A percentile compares a stretch with the other conserved stretches of the same genome.
Conservation (phyloP, 2,888 invertebrate species). For the Cataglyphis albicans region DNA sequence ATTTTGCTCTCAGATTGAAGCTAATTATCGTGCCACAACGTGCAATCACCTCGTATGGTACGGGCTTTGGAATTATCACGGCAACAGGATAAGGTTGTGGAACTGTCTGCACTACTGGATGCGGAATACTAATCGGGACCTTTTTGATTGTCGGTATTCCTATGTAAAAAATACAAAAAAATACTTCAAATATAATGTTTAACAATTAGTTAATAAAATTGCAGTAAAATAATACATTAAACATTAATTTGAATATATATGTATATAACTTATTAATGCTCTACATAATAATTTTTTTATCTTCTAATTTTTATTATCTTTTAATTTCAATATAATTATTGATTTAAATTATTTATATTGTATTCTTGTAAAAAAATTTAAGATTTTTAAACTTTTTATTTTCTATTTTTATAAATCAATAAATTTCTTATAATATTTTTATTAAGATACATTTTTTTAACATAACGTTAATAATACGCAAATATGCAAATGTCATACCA, state of each 20-base stretch:
- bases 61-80: conserved; percentile 89
- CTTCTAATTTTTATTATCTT: neutral
- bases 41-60: conserved; percentile 76
- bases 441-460: neutral
- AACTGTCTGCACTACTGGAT: conserved; percentile 87
- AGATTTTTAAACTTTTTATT: neutral
- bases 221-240: neutral
- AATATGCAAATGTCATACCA: neutral
- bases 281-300: neutral
- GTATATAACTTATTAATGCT: neutral
- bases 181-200: neutral
- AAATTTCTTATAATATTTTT: neutral
- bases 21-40: neutral
- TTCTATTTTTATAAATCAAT: neutral
- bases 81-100: conserved; percentile 90
- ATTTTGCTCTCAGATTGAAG: neutral
- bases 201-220: neutral
- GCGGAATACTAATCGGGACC: conserved; percentile 87
- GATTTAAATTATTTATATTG: neutral
- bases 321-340: neutral
- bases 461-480: neutral
- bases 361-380: neutral
- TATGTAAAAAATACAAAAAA: conserved; percentile 51
- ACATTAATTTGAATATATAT: conserved; percentile 2
- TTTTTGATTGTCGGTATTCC: conserved; percentile 88